Percentiles rank a stretch among this genome's conserved stretches.
phyloP scores from a whole-genome alignment of 2,113 vertebrate species.

The Orcinus orca region DNA sequence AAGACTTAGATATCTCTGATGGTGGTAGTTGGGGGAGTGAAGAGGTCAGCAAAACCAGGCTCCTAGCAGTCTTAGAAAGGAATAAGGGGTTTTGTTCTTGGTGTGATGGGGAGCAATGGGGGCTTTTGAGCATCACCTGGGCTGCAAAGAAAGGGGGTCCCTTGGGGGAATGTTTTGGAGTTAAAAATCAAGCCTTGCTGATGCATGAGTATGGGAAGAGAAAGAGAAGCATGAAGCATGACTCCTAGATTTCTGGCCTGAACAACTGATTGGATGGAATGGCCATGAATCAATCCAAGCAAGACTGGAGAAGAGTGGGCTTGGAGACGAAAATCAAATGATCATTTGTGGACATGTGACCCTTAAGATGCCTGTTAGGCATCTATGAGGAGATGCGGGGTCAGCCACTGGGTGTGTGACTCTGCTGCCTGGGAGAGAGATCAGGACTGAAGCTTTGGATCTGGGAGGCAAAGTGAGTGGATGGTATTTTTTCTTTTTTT shows the following conservation, averaged over 20 bases:
- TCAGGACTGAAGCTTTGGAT: not conserved
- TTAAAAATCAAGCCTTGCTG: slow-evolving; percentile 1
- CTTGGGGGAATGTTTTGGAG: not conserved
- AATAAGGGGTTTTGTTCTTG: not conserved
- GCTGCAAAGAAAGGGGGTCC: not conserved
- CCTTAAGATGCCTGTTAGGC: not conserved
- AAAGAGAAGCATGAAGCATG: not conserved
- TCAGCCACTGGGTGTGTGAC: not conserved
- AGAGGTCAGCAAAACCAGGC: not conserved
- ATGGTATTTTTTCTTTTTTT: not conserved
- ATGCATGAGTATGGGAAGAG: not conserved
- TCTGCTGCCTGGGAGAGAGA: not conserved
- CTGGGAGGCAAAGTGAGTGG: not conserved
- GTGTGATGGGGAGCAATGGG: not conserved
- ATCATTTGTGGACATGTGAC: not conserved
- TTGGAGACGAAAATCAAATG: not conserved
- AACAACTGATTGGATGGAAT: not conserved
- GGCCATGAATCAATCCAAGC: not conserved
- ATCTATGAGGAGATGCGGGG: not conserved
- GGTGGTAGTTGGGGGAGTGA: not conserved
- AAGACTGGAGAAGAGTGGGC: not conserved
- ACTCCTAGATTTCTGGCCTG: not conserved
- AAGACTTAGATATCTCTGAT: not conserved
- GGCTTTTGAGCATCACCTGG: not conserved
- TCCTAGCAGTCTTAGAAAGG: not conserved